phyloP scores from a whole-genome alignment of 2,113 vertebrate genomes.

The Gymnorhina tibicen region DNA sequence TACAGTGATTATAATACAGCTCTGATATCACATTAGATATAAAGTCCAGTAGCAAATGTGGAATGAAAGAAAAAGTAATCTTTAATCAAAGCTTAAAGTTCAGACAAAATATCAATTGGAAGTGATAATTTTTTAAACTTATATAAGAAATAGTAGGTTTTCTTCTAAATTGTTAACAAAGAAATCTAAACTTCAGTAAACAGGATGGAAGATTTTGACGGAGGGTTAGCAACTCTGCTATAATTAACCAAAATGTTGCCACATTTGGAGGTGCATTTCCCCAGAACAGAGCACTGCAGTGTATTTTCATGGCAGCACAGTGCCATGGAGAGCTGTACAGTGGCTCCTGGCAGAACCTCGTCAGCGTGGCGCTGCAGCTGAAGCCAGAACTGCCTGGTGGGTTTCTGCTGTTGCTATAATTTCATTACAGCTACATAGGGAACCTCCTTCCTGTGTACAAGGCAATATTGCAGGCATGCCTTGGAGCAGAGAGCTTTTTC shows the following conservation, averaged over 20 bases:
- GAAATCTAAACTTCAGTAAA: neutral
- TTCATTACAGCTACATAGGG: neutral
- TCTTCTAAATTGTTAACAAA: neutral
- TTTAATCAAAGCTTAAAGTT: conserved; percentile 11
- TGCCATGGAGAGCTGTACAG: neutral
- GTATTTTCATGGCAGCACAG: neutral
- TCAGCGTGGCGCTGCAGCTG: neutral
- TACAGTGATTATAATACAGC: neutral
- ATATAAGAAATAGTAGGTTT: neutral
- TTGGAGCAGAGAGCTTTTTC: neutral
- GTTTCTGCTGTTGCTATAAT: neutral
- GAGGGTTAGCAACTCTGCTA: neutral
- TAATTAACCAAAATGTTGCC: neutral
- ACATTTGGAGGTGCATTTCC: neutral
- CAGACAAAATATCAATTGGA: no score
- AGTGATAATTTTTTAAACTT: neutral
- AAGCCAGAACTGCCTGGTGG: neutral
- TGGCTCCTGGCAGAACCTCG: neutral
- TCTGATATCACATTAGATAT: neutral
- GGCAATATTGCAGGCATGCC: neutral
- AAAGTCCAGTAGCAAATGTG: neutral
- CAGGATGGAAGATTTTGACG: neutral
- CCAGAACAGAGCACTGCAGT: neutral
- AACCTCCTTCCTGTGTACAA: neutral
- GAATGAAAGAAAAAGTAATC: neutral